phyloP scores from a whole-genome alignment of 2,797 vertebrate species.

The Centroberyx gerrardi region DNA sequence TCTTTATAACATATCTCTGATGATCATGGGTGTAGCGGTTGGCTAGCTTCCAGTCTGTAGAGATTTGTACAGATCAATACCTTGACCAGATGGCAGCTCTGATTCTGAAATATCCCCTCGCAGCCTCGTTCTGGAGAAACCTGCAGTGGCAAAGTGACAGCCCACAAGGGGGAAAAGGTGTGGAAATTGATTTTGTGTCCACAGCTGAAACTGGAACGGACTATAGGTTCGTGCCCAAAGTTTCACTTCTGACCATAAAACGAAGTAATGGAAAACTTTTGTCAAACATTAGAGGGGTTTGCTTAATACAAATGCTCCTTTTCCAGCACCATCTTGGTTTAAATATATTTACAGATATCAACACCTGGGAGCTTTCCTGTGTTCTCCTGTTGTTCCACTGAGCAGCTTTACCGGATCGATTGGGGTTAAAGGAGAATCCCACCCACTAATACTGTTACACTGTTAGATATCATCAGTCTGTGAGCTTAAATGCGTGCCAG shows the following conservation, averaged over 20 bases:
- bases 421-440: no score
- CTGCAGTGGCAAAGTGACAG: slow-evolving; percentile 2
- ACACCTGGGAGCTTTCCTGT: no score
- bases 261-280: no score
- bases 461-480: no score
- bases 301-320: no score
- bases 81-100: slow-evolving; percentile 17
- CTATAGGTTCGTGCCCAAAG: not conserved
- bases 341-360: no score
- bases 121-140: not conserved
- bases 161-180: not conserved
- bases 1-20: not conserved
- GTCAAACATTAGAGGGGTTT: no score
- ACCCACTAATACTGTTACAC: no score
- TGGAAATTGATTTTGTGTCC: slow-evolving; percentile 42
- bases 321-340: no score
- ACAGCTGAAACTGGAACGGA: slow-evolving; percentile 1
- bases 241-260: not conserved
- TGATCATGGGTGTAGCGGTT: not conserved
- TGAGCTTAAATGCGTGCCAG: no score
- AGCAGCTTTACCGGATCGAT: no score
- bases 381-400: no score
- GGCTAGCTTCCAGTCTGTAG: not conserved
- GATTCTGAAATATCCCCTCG: not conserved
- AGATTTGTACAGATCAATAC: slow-evolving; percentile 40